A percentile compares a stretch with the other conserved stretches of the same genome.
Conservation (phyloP, 2,797 vertebrate genomes). For the Xenops minutus region DNA sequence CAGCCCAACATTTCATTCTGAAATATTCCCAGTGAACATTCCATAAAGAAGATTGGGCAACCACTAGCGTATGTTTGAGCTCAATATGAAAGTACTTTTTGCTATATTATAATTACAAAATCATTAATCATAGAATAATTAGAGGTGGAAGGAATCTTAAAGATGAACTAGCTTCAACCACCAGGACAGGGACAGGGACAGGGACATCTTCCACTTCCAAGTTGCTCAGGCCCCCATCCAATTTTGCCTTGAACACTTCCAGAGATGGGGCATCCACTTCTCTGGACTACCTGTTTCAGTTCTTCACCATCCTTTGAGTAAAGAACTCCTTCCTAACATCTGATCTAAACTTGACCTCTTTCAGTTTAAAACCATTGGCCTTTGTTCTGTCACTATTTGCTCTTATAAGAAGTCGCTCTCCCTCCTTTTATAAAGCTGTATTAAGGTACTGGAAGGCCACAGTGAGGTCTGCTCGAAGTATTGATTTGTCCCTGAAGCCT, state of each 20-base stretch:
- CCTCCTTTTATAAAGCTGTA: background rate
- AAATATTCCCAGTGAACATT: background rate
- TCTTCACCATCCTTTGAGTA: background rate
- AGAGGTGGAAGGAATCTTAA: background rate
- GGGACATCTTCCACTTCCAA: background rate
- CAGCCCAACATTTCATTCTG: background rate
- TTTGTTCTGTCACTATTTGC: background rate
- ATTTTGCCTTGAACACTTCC: background rate
- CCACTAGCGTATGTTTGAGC: background rate
- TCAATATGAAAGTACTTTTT: background rate
- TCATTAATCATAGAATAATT: background rate
- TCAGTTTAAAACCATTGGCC: background rate
- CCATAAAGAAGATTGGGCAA: background rate
- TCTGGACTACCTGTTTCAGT: background rate
- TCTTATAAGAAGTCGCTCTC: background rate
- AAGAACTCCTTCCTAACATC: background rate
- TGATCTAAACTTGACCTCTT: background rate
- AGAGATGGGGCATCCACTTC: background rate
- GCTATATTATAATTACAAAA: background rate
- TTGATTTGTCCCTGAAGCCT: background rate
- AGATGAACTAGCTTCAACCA: background rate
- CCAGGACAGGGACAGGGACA: too few relatives aligned
- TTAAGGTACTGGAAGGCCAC: background rate
- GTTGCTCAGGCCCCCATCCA: background rate
- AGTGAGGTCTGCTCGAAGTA: background rate